Percentiles rank a stretch among this genome's conserved stretches.
These are phyloP conservation scores for Pristiophorus japonicus DNA, from an alignment of 2,113 vertebrate genomes.

Conservation along the genomic window DNA sequence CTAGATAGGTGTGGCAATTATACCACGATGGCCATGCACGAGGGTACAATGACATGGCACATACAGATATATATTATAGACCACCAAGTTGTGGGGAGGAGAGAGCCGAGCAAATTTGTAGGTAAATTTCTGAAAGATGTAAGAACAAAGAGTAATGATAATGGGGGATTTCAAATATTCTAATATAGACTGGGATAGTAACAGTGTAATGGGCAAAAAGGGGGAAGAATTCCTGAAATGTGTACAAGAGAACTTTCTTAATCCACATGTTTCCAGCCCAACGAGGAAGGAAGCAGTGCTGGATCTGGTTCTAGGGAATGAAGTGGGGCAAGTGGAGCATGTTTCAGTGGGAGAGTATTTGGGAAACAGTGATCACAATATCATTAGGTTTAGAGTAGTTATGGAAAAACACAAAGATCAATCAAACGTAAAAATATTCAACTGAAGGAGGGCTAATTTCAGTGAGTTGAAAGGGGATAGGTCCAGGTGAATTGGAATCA, in stretches of 20 bases:
- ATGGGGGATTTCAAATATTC: neutral
- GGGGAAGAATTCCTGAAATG: neutral
- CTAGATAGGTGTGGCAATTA: neutral
- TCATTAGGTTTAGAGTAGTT: neutral
- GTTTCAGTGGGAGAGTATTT: neutral
- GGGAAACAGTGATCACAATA: neutral
- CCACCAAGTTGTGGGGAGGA: neutral
- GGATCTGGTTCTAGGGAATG: neutral
- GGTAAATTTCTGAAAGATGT: neutral
- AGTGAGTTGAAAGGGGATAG: neutral
- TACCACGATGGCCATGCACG: neutral
- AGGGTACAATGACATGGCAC: neutral
- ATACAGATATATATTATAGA: neutral
- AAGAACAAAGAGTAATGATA: neutral
- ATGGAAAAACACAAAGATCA: neutral
- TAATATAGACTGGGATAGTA: neutral
- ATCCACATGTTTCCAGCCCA: neutral
- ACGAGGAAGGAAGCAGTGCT: neutral
- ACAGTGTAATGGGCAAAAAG: neutral
- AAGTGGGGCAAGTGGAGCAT: neutral
- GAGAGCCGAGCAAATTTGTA: neutral
- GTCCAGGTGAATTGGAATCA: neutral
- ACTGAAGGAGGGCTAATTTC: neutral
- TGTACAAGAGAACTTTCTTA: neutral
- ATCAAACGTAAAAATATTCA: neutral